Base-by-base conservation (phyloP, 1,140 invertebrate species). In the Drosophila equinoxialis region DNA sequence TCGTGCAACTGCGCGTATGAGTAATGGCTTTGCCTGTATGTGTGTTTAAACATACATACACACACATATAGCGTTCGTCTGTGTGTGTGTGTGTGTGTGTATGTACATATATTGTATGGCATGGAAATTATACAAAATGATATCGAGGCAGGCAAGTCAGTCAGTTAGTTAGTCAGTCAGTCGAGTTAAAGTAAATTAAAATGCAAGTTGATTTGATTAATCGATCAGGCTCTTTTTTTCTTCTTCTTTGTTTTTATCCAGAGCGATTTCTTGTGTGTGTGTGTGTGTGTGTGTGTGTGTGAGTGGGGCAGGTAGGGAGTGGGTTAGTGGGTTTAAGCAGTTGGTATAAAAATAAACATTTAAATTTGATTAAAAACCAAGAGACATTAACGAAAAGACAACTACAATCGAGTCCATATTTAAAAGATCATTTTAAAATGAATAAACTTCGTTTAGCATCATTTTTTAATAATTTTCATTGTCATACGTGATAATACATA, bases 1-100 rank as follows among this genome's bases (percentile, higher is more conserved):
- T 85, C 81, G 81, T 85, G 81, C 81, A 85, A 85, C 81, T 85
- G 82, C 78, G 82, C 81, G 83, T 77, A 81, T 85, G 78, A 79
- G 76, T 79, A 79, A 79, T 79, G 76, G 59, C 70, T 30, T 20
- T n/a, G 23, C 54, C 64, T 67, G 13, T 45, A 64, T 55, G 57
- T 51, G 33, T 41, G 57, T 13, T 4, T 60, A 55, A 39, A 41
- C 60, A 51, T 45, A 41, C 60, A 51, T 45, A 20, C 30, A 30
- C 30, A 30, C 30, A 30, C 30, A 30, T 30, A 45, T 6, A 39
- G 54, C 13, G 14, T 30, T 11, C 30, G 39, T 13, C 4, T 35
- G n/a, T 65, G 26, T 51, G 8, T 35, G n/a, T 65, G 26, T 51
- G 39, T 13, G 8, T 35, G n/a, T 65, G n/a, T n/a, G n/a, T n/a